Evolutionary conservation across 2,888 invertebrate species (phyloP).

Genomic region (Diadromus collaris): DNA sequence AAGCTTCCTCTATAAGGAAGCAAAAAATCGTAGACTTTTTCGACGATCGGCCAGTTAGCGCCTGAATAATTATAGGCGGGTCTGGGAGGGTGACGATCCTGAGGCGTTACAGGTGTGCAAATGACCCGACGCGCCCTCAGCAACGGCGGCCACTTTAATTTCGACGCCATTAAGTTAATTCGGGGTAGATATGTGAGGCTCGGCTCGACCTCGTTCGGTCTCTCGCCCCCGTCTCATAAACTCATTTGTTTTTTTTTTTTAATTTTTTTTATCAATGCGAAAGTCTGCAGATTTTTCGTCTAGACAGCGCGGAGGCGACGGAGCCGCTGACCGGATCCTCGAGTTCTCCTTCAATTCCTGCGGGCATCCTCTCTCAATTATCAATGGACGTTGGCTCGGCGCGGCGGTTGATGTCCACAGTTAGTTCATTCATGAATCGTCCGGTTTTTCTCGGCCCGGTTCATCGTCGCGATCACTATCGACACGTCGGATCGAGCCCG

Average conservation of each 20-base stretch:
- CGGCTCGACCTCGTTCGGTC: slow-evolving; percentile 35
- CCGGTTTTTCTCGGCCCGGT: slow-evolving; percentile 14
- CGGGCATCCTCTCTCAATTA: slow-evolving; percentile 6
- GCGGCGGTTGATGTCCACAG: slow-evolving; percentile 21
- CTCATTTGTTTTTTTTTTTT: neutral
- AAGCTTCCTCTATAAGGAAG: too few species aligned
- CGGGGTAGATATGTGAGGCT: slow-evolving; percentile 20
- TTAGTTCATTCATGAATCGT: slow-evolving; percentile 47
- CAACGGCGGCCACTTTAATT: slow-evolving; percentile 63
- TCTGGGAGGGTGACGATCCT: neutral
- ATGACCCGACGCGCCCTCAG: slow-evolving; percentile 64
- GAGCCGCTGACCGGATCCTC: slow-evolving; percentile 11
- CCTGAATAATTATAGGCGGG: slow-evolving; percentile 5
- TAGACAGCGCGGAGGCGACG: slow-evolving; percentile 14
- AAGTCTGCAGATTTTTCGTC: neutral
- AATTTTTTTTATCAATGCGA: neutral
- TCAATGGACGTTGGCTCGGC: slow-evolving; percentile 24
- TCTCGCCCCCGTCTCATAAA: slow-evolving; percentile 17
- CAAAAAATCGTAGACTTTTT: neutral
- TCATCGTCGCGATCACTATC: slow-evolving; percentile 46
- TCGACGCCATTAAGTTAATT: slow-evolving; percentile 66
- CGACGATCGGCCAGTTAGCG: neutral
- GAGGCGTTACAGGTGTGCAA: slow-evolving; percentile 49
- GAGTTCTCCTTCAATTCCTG: slow-evolving; percentile 1
- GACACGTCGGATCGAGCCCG: slow-evolving; percentile 15